Base-by-base conservation (phyloP, 2,113 vertebrate species). In the Anser brachyrhynchus region DNA sequence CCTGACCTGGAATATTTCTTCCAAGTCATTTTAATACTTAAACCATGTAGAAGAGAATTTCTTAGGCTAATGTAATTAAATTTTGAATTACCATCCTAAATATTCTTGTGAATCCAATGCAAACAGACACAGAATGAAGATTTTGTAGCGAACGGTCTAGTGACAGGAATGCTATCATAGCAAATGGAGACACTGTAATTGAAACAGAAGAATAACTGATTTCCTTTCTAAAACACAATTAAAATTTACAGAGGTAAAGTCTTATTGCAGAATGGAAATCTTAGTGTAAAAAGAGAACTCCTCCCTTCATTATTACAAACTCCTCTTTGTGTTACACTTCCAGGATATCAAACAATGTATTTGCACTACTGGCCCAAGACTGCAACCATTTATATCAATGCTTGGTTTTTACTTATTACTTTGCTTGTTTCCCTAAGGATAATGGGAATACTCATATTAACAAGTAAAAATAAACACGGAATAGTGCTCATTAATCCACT, bases 161-260 rank as follows among this genome's bases (percentile, higher is more conserved):
- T 14, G 99, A 98, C 94, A 99, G 98, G 97, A 99, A 99, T 7
- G 99, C 99, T 94, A 99, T 98, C 99, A 99, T 98, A 90, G 98
- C 98, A 95, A 99, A 98, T 0, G 99, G 99, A 93, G 99, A 99
- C 91, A 99, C 99, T 99, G 97, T 90, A 97, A 98, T 93, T 62
- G 90, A 93, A 96, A 98, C 43, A 84, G 91, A 88, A 78, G 18
- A 90, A 78, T 84, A n/a, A 90, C 29, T 84, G 43, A 65, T 35
- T 87, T 84, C 77, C 72, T 85, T 92, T 65, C 44, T 79, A 67
- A 82, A 78, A 66, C 55, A 20, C 2, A 49, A 67, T 21, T 49
- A 5, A 93, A 79, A 43, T 69, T 81, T 84, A 92, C 57, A 93
- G 39, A 91, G 44, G 62, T 62, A 92, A 96, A 95, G 84, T 66